phyloP scores from a whole-genome alignment of 2,888 invertebrate genomes.

The Hirtodrosophila confusa region DNA sequence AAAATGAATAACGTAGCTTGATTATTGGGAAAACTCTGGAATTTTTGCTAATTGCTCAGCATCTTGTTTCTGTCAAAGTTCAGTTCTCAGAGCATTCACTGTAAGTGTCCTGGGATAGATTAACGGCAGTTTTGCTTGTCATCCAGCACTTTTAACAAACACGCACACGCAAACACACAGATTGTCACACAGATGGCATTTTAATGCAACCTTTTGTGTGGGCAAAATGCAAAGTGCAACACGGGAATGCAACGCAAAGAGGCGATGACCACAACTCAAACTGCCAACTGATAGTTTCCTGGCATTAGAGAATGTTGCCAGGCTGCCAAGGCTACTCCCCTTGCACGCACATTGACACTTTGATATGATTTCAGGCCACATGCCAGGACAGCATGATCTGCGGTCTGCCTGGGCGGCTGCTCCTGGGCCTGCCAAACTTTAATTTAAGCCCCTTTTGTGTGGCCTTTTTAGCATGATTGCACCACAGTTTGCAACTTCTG shows the following conservation, averaged over 20 bases:
- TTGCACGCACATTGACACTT: constrained; percentile 64
- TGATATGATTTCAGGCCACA: constrained; percentile 58
- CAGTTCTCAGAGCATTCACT: constrained; percentile 9
- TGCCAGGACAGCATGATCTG: constrained; percentile 47
- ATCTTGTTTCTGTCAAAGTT: constrained; percentile 2
- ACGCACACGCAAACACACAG: background rate
- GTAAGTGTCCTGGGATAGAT: constrained; percentile 31
- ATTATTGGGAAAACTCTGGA: background rate
- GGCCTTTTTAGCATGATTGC: constrained; percentile 62
- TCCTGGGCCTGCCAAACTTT: constrained; percentile 46
- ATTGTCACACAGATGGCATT: constrained; percentile 29
- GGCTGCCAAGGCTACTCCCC: background rate
- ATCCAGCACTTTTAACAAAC: background rate
- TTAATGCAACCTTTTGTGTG: constrained; percentile 28
- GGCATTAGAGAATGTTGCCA: constrained; percentile 11
- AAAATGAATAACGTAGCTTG: too few species aligned
- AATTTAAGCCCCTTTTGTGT: constrained; percentile 65
- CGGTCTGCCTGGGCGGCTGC: constrained; percentile 24
- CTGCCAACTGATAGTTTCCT: constrained; percentile 51
- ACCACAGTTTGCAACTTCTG: constrained; percentile 47
- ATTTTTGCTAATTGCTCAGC: constrained; percentile 8
- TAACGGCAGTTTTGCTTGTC: constrained; percentile 34
- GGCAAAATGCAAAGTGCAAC: constrained; percentile 54
- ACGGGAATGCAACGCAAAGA: constrained; percentile 38
- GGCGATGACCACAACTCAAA: constrained; percentile 40